Evolutionary conservation across 2,797 vertebrate species (phyloP), one percentile per base, ranked within the genome.

Genomic region (Chromis chromis): DNA sequence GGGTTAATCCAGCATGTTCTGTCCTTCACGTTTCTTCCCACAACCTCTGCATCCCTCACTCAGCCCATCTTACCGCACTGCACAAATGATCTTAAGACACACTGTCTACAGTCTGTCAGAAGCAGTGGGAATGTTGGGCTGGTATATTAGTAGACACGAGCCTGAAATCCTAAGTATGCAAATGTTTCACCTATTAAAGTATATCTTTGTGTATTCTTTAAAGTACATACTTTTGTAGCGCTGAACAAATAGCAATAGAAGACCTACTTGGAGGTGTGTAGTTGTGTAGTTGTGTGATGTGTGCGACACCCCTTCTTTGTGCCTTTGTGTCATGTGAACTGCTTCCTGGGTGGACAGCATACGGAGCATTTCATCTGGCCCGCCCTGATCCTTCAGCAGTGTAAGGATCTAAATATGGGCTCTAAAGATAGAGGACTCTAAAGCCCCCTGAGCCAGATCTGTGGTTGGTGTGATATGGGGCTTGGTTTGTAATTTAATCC

Each of bases 281-380:
- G 36, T 44, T 17, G 25, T 19, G 40, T 11, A 16, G 49, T 17
- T 27, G 5, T 46, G 52, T 31, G 25, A 24, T 50, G 55, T 61
- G 59, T 55, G 33, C 55, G 21, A 39, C 39, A 40, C 39, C 4
- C n/a, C 10, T 54, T 49, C 70, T 79, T 81, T 70, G 66, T 81
- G 50, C 52, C 53, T 66, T 60, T 68, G 66, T 65, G 64, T 70
- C 64, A 28, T 60, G 68, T 69, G 42, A 74, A 63, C 59, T 46
- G 53, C 63, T 65, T 84, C 59, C 74, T 76, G 74, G 46, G 74
- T 49, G 74, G 48, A 61, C 49, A 59, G 58, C 36, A 25, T 3
- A 40, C 31, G 57, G 66, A n/a, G 46, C 53, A 36, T 65, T 50
- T 36, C 50, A 27, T 28, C 54, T 25, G 62, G 61, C 53, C 36